Evolutionary conservation across 2,797 vertebrate genomes (phyloP).

Genomic region (Petrocephalus schoutedeni): DNA sequence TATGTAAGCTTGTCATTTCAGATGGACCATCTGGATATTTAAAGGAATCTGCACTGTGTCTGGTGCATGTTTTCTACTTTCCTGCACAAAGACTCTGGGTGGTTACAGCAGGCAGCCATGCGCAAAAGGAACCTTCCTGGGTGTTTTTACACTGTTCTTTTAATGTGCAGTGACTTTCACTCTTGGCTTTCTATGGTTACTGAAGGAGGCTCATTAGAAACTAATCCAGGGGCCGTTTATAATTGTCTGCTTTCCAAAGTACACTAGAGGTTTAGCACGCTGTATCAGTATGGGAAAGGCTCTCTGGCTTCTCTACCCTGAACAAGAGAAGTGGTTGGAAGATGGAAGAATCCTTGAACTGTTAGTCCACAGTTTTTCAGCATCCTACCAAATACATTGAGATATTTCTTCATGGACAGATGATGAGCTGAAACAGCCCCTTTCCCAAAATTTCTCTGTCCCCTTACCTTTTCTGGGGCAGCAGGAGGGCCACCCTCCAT

Average conservation of each 20-base stretch:
- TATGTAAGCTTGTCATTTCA: background rate
- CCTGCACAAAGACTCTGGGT: background rate
- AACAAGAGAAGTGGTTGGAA: background rate
- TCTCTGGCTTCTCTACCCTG: background rate
- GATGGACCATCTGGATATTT: background rate
- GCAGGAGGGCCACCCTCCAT: background rate
- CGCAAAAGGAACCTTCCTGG: background rate
- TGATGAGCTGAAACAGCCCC: background rate
- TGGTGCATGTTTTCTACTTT: constrained; percentile 7
- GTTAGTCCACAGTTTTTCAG: background rate
- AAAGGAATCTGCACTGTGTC: background rate
- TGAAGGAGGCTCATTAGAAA: background rate
- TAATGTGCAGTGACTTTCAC: background rate
- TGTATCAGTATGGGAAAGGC: background rate
- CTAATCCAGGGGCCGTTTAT: background rate
- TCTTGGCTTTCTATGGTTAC: background rate
- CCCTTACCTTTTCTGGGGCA: background rate
- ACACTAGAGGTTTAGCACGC: background rate
- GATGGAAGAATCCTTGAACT: background rate
- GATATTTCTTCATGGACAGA: background rate
- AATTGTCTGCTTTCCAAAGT: background rate
- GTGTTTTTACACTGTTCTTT: background rate
- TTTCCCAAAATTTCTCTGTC: background rate
- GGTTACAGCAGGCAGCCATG: background rate
- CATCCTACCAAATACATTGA: background rate